Evolutionary conservation across 2,113 vertebrate species (phyloP), one percentile per base, ranked within the genome.

Genomic region (Onychostoma macrolepis): DNA sequence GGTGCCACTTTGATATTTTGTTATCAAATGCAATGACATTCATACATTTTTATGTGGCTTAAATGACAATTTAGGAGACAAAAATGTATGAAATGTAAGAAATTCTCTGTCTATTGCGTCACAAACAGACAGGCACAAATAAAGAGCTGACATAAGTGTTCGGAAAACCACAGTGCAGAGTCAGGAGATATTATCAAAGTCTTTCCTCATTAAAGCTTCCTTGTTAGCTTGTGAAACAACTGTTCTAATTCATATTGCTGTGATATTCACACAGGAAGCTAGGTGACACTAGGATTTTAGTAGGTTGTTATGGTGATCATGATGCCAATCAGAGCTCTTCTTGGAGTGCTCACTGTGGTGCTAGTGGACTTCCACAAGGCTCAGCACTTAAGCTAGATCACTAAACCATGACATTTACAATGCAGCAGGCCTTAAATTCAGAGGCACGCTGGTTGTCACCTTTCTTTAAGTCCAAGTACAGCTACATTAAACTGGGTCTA

Each of bases 331-430:
- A 74, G 28, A 56, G 30, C 67, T 26, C 45, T 74, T 84, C 19
- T 21, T 33, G 26, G n/a, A 43, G 26, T 15, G 78, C 26, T 86
- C 24, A 24, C 85, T n/a, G 19, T 56, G 50, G 45, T 36, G 33
- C 63, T 43, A 53, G 56, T 43, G 63, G 56, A 85, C 76, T 67
- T 77, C 38, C 56, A 50, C 77, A 12, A n/a, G 50, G 58, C 45
- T 63, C 21, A 53, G 69, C 48, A 67, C 28, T 83, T 75, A 30
- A 50, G 79, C 21, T 85, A 78, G 79, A 75, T 82, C 80, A 63
- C 74, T 80, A 78, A 76, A 85, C 56, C 75, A 85, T 89, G 87
- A 86, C 84, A 84, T 90, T 86, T 88, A 76, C 86, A 74, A 71
- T 74, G n/a, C 58, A 77, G 71, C 76, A 83, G 81, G 78, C 38